Evolutionary conservation across 2,113 vertebrate genomes (phyloP), one percentile per base, ranked within the genome.

Genomic region (Phalacrocorax pelagicus): DNA sequence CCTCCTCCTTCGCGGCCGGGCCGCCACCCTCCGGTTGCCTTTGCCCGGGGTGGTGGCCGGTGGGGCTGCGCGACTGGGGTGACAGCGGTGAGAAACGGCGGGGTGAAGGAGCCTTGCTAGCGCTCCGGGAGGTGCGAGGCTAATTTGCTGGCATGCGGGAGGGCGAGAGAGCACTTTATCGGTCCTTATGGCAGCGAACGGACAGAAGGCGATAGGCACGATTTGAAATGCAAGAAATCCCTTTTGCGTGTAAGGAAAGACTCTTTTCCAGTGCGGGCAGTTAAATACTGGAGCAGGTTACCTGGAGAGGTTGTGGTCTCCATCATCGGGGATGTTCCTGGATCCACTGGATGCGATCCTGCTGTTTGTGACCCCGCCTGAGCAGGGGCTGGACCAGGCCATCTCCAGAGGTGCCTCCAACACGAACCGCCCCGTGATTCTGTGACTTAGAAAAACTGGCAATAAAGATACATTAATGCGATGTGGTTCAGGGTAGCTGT

Each of bases 11-110:
- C 42, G 42, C 71, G 6, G 65, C 55, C 74, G n/a, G 73, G 86
- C 69, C 78, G 21, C 86, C 94, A 81, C 81, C 84, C 49, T 24
- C 30, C 30, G 24, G 55, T 61, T 58, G 91, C 88, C 82, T 92
- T 96, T 88, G 93, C 74, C 93, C 71, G 19, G 86, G 66, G 79
- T 88, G 88, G 51, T 18, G 63, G 80, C 72, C 83, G 52, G 42
- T 15, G 81, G 52, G 65, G 51, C 49, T 44, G 51, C 17, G 27
- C 16, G 51, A 23, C 11, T 22, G 63, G 36, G 52, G 62, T 71
- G 84, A 54, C 23, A 9, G 58, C 12, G 7, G 71, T 21, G 67
- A n/a, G 34, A 10, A 15, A 21, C 15, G 16, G 61, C 58, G 32
- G 32, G 19, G 12, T 3, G 61, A 32, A 19, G 61, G 32, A 49